Conservation (phyloP, 2,888 invertebrate genomes). For the Calameuta pallipes region DNA sequence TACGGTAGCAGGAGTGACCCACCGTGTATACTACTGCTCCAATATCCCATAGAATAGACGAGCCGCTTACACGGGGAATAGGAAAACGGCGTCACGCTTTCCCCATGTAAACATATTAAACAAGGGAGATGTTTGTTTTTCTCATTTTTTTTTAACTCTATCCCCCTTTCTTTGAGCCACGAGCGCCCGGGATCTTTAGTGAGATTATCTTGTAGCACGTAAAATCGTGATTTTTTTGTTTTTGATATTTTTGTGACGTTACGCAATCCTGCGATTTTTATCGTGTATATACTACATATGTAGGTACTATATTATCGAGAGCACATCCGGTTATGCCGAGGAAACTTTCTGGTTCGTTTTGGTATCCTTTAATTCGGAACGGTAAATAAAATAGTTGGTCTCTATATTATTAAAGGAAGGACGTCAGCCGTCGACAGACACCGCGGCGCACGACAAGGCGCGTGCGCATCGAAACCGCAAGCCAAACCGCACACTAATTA, state of each 20-base stretch:
- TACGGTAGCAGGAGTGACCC: slow-evolving; percentile 23
- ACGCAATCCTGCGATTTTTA: background rate
- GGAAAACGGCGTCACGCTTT: slow-evolving; percentile 4
- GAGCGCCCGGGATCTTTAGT: background rate
- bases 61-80: background rate
- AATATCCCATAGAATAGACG: background rate
- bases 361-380: slow-evolving; percentile 4
- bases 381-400: slow-evolving; percentile 3
- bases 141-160: slow-evolving; percentile 6
- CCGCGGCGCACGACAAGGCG: slow-evolving; percentile 40
- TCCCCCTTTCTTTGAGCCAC: background rate
- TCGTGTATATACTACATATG: background rate
- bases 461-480: slow-evolving; percentile 56
- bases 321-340: background rate
- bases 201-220: background rate
- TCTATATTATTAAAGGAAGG: slow-evolving; percentile 37
- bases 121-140: slow-evolving; percentile 19
- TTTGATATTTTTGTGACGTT: background rate
- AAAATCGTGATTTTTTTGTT: background rate
- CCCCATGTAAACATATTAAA: slow-evolving; percentile 18
- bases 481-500: slow-evolving; percentile 57
- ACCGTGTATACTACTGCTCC: background rate
- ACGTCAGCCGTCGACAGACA: slow-evolving; percentile 37
- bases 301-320: background rate
- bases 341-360: slow-evolving; percentile 1